Percentiles rank a stretch among this genome's conserved stretches.
These are phyloP conservation scores for Strigamia maritima DNA, from an alignment of 2,888 invertebrate genomes.

Conservation along the genomic window DNA sequence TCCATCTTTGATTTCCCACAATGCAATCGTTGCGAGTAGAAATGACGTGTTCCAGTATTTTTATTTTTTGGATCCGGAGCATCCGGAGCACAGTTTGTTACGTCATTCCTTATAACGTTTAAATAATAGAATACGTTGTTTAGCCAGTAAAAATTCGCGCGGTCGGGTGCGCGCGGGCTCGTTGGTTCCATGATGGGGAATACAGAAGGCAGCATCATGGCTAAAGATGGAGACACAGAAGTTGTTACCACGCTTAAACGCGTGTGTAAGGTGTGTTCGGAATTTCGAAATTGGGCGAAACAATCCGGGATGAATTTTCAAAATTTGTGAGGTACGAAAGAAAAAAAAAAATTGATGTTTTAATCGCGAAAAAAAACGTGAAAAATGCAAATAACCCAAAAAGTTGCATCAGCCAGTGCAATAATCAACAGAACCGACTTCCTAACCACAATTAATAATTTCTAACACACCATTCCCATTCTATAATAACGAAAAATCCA, in stretches of 20 bases:
- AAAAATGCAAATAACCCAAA: background rate
- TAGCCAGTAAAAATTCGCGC: background rate
- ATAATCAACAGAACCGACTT: too few relatives aligned
- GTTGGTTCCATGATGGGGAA: constrained; percentile 9
- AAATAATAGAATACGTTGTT: background rate
- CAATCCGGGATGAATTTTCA: background rate
- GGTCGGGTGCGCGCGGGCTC: background rate
- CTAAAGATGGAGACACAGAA: constrained; percentile 8
- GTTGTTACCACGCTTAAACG: background rate
- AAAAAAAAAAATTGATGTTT: background rate
- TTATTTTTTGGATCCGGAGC: too few relatives aligned
- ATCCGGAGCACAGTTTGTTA: background rate
- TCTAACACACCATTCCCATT: too few relatives aligned
- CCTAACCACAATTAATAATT: too few relatives aligned
- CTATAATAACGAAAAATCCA: too few relatives aligned
- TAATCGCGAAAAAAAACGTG: background rate
- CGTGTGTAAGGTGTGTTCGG: background rate
- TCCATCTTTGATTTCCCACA: background rate
- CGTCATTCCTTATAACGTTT: background rate
- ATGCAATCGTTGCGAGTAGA: background rate
- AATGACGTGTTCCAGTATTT: too few relatives aligned
- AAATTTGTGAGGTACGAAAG: background rate
- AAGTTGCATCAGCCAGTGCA: background rate
- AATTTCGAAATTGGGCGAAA: constrained; percentile 13
- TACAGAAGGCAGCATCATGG: background rate